These are phyloP conservation scores for Drosophila orena DNA, from an alignment of 1,140 invertebrate species.

Conservation along the genomic window DNA sequence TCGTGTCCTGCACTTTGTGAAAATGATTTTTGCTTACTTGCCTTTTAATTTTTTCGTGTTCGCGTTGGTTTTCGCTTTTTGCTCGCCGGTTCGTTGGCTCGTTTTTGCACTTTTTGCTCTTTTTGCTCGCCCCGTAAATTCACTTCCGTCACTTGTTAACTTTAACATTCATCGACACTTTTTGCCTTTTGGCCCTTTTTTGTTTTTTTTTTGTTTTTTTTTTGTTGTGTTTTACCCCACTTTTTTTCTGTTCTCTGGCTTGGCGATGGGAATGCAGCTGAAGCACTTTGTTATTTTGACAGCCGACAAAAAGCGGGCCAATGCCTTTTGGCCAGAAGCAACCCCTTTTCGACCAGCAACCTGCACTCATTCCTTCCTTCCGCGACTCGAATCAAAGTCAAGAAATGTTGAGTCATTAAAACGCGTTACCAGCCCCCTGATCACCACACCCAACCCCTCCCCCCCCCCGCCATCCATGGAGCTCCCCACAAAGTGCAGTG, in stretches of 20 bases:
- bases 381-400: conserved; percentile 73
- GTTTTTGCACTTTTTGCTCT: conserved; percentile 39
- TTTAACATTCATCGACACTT: conserved; percentile 78
- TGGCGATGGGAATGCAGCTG: conserved; percentile 32
- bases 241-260: conserved; percentile 9
- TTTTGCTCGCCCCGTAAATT: conserved; percentile 59
- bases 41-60: conserved; percentile 64
- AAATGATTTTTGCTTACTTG: conserved; percentile 71
- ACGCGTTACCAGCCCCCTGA: conserved; percentile 38
- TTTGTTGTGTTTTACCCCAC: not conserved
- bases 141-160: conserved; percentile 76
- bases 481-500: conserved; percentile 54
- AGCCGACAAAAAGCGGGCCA: conserved; percentile 61
- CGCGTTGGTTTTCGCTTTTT: conserved; percentile 33
- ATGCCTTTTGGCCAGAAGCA: conserved; percentile 46
- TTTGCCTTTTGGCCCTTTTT: conserved; percentile 48
- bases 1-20: conserved; percentile 49
- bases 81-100: conserved; percentile 19
- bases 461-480: not conserved
- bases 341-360: conserved; percentile 18
- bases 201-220: not conserved
- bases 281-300: conserved; percentile 78
- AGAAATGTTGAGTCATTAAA: conserved; percentile 77
- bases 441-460: not conserved
- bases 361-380: conserved; percentile 50